Evolutionary conservation across 2,113 vertebrate species (phyloP), one percentile per base, ranked within the genome.

Genomic region (Cryptomyrus ogoouensis): DNA sequence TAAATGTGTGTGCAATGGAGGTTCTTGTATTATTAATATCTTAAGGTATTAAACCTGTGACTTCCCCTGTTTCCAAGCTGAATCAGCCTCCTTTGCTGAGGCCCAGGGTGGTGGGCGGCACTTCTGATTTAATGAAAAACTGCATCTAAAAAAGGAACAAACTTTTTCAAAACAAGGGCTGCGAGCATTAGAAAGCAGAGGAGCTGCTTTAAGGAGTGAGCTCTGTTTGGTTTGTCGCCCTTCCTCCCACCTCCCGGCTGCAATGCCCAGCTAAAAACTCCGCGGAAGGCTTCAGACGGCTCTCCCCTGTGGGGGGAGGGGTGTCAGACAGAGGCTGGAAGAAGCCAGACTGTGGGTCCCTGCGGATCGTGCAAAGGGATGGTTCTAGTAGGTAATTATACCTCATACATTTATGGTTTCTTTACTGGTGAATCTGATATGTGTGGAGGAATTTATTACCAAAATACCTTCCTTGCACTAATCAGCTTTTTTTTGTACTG

Each of bases 41-140:
- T 91, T 89, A 70, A 70, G 56, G 88, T 89, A 85, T 49, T 74
- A 91, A 92, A 92, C 93, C 93, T 93, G 90, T 93, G 95, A 94
- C 94, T 92, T 91, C 93, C 90, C 93, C 93, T 93, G 93, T 94
- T 94, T 89, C 94, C 94, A 94, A 94, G 94, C 94, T 94, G 94
- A 95, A 94, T 95, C 94, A 91, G 93, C 90, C 90, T 91, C 92
- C 93, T 49, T 77, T 87, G 66, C 44, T 49, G 50, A 88, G 91
- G 88, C 91, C 86, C 91, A 93, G 95, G 94, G 94, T 94, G 27
- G 24, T 12, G 62, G 91, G 74, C 15, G 31, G 9, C 5, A n/a
- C 4, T 77, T 39, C 17, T 50, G 49, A 9, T 39, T 80, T 80
- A 13, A 46, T 35, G 42, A 80, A 15, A 77, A 77, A 17, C 15